Evolutionary conservation across 2,888 invertebrate genomes (phyloP).

Genomic region (Lasioglossum calceatum): DNA sequence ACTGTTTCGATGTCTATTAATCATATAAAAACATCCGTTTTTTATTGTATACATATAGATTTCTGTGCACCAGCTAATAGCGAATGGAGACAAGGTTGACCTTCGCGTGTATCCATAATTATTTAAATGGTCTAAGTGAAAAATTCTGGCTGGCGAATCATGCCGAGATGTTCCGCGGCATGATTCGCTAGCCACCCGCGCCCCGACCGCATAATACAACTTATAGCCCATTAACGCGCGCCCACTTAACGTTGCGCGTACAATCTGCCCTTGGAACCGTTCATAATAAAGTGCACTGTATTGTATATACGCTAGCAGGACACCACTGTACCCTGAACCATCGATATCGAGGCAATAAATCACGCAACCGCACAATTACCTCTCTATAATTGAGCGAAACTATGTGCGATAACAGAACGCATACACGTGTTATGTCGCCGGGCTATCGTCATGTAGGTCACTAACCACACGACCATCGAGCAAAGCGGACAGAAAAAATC

Average conservation of each 20-base stretch:
- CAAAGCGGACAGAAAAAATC: neutral
- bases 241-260: slow-evolving; percentile 44
- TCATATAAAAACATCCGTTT: too few relatives aligned
- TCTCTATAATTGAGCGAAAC: slow-evolving; percentile 29
- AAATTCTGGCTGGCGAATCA: too few relatives aligned
- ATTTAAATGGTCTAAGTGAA: too few relatives aligned
- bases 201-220: slow-evolving; percentile 32
- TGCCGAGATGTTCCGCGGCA: slow-evolving; percentile 1
- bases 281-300: slow-evolving; percentile 41
- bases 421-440: neutral
- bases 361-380: slow-evolving; percentile 38
- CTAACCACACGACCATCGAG: neutral
- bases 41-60: too few relatives aligned
- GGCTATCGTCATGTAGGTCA: neutral
- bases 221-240: slow-evolving; percentile 52
- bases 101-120: too few relatives aligned
- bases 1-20: too few relatives aligned
- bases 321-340: slow-evolving; percentile 7
- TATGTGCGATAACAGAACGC: slow-evolving; percentile 1
- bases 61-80: too few relatives aligned
- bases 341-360: slow-evolving; percentile 45
- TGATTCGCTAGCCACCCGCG: neutral
- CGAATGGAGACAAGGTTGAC: too few relatives aligned
- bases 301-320: neutral
- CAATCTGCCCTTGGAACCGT: slow-evolving; percentile 52